phyloP scores from a whole-genome alignment of 1,140 invertebrate genomes.

The Trissolcus basalis region DNA sequence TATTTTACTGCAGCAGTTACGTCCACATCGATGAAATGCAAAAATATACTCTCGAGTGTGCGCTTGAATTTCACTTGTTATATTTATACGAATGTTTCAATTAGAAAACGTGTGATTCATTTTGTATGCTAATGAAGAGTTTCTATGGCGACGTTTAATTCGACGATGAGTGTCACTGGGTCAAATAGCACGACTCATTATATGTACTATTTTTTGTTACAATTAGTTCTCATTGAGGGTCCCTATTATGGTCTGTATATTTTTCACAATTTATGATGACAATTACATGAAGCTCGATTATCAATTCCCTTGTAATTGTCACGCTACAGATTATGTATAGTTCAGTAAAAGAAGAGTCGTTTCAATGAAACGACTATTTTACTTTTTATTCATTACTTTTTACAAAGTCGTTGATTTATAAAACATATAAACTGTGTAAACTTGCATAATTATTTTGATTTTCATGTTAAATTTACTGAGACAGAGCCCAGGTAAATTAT shows the following conservation, averaged over 20 bases:
- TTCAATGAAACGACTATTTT: constrained; percentile 21
- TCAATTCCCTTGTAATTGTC: constrained; percentile 4
- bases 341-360: background rate
- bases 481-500: too few relatives aligned
- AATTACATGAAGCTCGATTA: constrained; percentile 25
- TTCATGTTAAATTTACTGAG: too few relatives aligned
- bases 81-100: constrained; percentile 27
- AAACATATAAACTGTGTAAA: too few relatives aligned
- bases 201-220: constrained; percentile 31
- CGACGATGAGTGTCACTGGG: constrained; percentile 31
- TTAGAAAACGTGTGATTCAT: constrained; percentile 38
- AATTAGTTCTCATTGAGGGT: constrained; percentile 39
- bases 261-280: constrained; percentile 30
- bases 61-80: constrained; percentile 17
- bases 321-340: too few relatives aligned
- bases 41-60: constrained; percentile 11
- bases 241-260: constrained; percentile 30
- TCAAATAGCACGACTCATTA: constrained; percentile 26
- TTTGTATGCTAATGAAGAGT: constrained; percentile 44
- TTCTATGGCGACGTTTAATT: constrained; percentile 40
- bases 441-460: too few relatives aligned
- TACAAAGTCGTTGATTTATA: background rate
- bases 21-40: background rate
- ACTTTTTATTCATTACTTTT: background rate
- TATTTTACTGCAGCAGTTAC: too few relatives aligned